Evolutionary conservation across 2,797 vertebrate species (phyloP), one percentile per base, ranked within the genome.

Genomic region (Oryzias sinensis): DNA sequence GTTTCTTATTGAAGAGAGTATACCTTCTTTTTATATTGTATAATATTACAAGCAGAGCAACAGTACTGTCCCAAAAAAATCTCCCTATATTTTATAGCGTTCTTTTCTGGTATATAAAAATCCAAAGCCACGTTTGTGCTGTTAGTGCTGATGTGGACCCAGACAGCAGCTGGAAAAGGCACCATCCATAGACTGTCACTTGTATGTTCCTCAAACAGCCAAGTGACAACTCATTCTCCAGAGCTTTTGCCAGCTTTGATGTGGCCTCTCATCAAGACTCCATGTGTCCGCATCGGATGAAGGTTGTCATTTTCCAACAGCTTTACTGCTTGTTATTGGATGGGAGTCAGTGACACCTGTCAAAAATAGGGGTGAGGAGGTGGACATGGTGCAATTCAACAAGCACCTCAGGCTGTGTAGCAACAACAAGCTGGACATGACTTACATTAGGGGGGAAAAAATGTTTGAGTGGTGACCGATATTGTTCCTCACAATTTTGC

Each of bases 161-260:
- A 74, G 57, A 70, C 70, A 59, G 62, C 49, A 50, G 68, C 57
- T 51, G 56, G 70, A 70, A 72, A 56, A 71, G 64, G 42, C 56
- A 15, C 41, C 64, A 67, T 62, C 66, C 67, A 68, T 59, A 41
- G 22, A 51, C 80, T 79, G 80, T 82, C 79, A 83, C 63, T 76
- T 61, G 58, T 24, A 50, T 56, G 70, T 61, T 72, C 47, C 54
- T 72, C 61, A 76, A 72, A 82, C 68, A 71, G 71, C 74, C 66
- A 68, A 51, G 56, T 67, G 79, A 79, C 81, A 81, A 74, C 69
- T 84, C 72, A 56, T 77, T 81, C 80, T 82, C 73, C 37, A 13
- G 5, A 75, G 76, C 76, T 62, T 60, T 76, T 81, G 77, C 87
- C 83, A 77, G 67, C 65, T 83, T 72, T 82, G 73, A 82, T 82